Percentiles rank a stretch among this genome's conserved stretches.
Evolutionary conservation across 2,888 invertebrate genomes (phyloP).

Genomic region (Metalampra italica): DNA sequence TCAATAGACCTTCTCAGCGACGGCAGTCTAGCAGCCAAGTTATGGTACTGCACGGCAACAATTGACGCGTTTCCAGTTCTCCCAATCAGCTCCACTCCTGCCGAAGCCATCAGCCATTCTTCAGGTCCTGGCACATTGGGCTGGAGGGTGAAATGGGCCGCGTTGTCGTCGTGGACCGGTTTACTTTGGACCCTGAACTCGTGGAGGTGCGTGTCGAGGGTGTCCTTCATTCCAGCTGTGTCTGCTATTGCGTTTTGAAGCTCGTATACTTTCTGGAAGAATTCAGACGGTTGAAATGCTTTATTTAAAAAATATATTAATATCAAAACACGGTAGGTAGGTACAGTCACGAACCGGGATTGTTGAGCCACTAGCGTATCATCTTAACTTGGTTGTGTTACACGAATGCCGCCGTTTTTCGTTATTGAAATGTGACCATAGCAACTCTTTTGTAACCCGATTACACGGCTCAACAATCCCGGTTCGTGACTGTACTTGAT

Average conservation of each 20-base stretch:
- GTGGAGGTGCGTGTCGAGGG: constrained; percentile 41
- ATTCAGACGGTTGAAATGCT: not conserved
- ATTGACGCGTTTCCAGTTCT: constrained; percentile 51
- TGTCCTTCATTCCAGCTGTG: constrained; percentile 53
- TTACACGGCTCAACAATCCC: too few relatives aligned
- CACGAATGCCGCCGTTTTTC: too few relatives aligned
- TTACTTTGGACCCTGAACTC: constrained; percentile 55
- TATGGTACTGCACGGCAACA: constrained; percentile 80
- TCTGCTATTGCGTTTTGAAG: constrained; percentile 60
- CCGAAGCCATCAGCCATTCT: constrained; percentile 58
- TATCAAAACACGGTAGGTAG: too few relatives aligned
- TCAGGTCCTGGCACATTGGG: constrained; percentile 27
- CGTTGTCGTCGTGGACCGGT: constrained; percentile 44
- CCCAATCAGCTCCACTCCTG: constrained; percentile 53
- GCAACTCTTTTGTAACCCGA: too few relatives aligned
- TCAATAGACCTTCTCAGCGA: constrained; percentile 78
- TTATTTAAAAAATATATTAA: not conserved
- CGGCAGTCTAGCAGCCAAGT: constrained; percentile 81
- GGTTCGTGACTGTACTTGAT: too few relatives aligned
- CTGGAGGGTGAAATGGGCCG: constrained; percentile 54
- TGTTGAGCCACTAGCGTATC: too few relatives aligned
- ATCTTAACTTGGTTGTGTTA: too few relatives aligned
- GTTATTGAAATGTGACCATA: too few relatives aligned
- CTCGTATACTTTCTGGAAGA: constrained; percentile 64
- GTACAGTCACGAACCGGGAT: too few relatives aligned